These are phyloP conservation scores for Pantala flavescens DNA, from an alignment of 1,140 invertebrate species.

Conservation along the genomic window DNA sequence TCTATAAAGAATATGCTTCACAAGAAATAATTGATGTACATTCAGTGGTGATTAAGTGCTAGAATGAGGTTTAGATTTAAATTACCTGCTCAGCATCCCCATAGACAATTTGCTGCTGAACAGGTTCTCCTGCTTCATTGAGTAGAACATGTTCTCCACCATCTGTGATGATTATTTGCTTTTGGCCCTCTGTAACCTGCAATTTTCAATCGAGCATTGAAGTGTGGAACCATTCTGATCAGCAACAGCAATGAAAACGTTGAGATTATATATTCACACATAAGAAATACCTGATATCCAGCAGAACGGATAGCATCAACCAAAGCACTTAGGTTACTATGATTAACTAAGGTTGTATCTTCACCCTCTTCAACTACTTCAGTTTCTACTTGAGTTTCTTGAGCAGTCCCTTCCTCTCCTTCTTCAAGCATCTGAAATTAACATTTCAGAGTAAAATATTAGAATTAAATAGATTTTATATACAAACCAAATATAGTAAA, in stretches of 20 bases:
- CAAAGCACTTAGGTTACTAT: slow-evolving; percentile 18
- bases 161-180: slow-evolving; percentile 19
- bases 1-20: too few species aligned
- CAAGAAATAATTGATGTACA: too few species aligned
- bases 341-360: slow-evolving; percentile 16
- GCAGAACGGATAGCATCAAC: slow-evolving; percentile 22
- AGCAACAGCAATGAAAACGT: neutral
- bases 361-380: slow-evolving; percentile 7
- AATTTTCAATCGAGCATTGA: neutral
- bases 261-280: neutral
- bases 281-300: slow-evolving; percentile 18
- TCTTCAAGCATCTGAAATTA: neutral
- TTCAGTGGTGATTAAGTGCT: too few species aligned
- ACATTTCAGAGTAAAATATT: too few species aligned
- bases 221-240: neutral
- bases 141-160: slow-evolving; percentile 11
- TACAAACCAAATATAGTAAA: too few species aligned
- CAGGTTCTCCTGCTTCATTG: neutral
- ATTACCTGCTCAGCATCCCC: slow-evolving; percentile 18
- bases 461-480: too few species aligned
- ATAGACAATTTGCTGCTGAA: slow-evolving; percentile 18
- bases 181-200: slow-evolving; percentile 19
- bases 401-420: neutral
- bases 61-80: neutral
- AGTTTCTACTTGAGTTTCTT: neutral